Evolutionary conservation across 2,113 vertebrate species (phyloP), one percentile per base, ranked within the genome.

Genomic region (Struthidea cinerea): DNA sequence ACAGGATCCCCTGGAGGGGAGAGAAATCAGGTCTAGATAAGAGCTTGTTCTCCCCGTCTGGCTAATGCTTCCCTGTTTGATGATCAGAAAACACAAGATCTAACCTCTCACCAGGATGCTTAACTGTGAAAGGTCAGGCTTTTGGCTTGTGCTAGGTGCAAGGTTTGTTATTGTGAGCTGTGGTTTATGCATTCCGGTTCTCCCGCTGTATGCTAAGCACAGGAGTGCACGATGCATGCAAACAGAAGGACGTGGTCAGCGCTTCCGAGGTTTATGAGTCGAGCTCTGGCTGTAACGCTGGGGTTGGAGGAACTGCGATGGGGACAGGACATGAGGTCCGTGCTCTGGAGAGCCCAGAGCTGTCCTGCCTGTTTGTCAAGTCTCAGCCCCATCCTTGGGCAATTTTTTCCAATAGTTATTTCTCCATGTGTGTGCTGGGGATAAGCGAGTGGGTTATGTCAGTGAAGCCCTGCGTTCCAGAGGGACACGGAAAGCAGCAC

Each of bases 1-100:
- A 90, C 92, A 91, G 84, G 93, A 96, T 93, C 95, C 95, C 97
- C 96, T 94, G 94, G 92, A 92, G 96, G 68, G 87, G 93, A 95
- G 42, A 86, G 90, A 90, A 96, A 97, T 96, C 89, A 81, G 92
- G 92, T 94, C 96, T 94, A 73, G 92, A 95, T 97, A 95, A 97
- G 96, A 94, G 93, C 86, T 90, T 93, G 95, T 94, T 94, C 96
- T 91, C 91, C 69, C 73, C 63, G 87, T 84, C 94, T 96, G 89
- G 75, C 79, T 94, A 77, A 92, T 70, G 92, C 91, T 95, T 96
- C 77, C 57, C 87, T 88, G 61, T 97, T 91, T 97, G 92, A 96
- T 94, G 94, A 93, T 92, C 92, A 90, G 82, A 94, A 95, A 89
- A 94, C 79, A 70, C 68, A 44, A 73, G 84, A 90, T 90, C 79